Base-by-base conservation (phyloP, 2,113 vertebrate genomes). In the Eleginops maclovinus region DNA sequence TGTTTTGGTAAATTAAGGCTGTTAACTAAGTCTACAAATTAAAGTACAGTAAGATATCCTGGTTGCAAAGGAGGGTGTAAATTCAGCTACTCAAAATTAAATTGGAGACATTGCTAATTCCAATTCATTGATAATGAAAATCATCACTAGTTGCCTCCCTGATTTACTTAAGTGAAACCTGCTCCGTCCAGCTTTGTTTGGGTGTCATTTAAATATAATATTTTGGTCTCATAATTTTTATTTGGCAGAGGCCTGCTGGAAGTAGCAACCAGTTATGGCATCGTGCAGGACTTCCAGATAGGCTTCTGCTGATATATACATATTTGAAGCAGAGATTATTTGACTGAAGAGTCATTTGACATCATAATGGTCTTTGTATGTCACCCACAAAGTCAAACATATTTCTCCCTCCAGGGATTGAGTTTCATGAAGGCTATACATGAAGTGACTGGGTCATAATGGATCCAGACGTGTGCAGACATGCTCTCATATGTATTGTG, bases 321-420 rank as follows among this genome's bases (percentile, higher is more conserved):
- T 59, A 36, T 53, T 66, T 19, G 72, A 28, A 77, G 65, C 64
- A 58, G 28, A 75, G 53, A 76, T 77, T 58, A 41, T 75, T 22
- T 77, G 16, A 44, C 22, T 54, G n/a, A 0, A 61, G 89, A 91
- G 90, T 88, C 83, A 88, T 75, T 87, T 89, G 54, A 54, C 31
- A 70, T 90, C 85, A 90, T 43, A 28, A 26, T 70, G 43, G 61
- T 83, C 79, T 79, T 19, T 19, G 21, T 86, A 79, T 87, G 83
- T 84, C 80, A 86, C 64, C 85, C 71, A 65, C 87, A 81, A 76
- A 75, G 77, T 80, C 64, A 72, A 75, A 81, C 46, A 75, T 83
- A 82, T 77, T 16, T 36, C 77, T 81, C 88, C 88, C 81, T 90
- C 84, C 79, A 90, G 77, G 82, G 66, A 88, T 85, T 46, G 53